These are phyloP conservation scores for Paracanthobrama guichenoti DNA, from an alignment of 2,113 vertebrate genomes.

Conservation along the genomic window DNA sequence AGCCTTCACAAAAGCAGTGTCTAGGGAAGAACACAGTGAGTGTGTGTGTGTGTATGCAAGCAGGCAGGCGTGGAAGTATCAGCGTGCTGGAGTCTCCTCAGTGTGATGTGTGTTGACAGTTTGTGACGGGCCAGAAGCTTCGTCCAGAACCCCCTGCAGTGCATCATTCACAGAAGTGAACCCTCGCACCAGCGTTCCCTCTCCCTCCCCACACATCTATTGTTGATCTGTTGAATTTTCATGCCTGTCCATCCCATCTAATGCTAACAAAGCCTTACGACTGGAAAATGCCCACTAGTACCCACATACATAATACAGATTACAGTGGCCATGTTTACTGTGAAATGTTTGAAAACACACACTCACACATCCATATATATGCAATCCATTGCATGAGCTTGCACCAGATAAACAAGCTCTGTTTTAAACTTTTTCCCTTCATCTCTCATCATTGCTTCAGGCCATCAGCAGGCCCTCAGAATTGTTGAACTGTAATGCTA, in stretches of 20 bases:
- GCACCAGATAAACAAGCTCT: slow-evolving; percentile 1
- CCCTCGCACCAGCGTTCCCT: not conserved
- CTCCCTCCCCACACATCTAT: slow-evolving; percentile 15
- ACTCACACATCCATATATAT: too few species aligned
- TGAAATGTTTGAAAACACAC: not conserved
- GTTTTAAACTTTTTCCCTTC: not conserved
- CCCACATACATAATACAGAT: slow-evolving; percentile 12
- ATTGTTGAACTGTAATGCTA: not conserved
- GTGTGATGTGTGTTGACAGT: slow-evolving; percentile 30
- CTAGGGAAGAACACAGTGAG: not conserved
- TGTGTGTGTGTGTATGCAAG: not conserved
- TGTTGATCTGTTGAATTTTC: slow-evolving; percentile 29
- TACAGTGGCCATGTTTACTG: slow-evolving; percentile 21
- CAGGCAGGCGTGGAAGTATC: slow-evolving; percentile 15
- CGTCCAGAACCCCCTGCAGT: not conserved
- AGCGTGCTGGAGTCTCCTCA: not conserved
- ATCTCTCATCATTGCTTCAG: not conserved
- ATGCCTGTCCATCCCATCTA: slow-evolving; percentile 26
- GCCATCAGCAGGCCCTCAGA: not conserved
- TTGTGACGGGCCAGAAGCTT: slow-evolving; percentile 33
- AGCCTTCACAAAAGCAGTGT: not conserved
- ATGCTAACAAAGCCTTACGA: not conserved
- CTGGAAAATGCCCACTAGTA: not conserved
- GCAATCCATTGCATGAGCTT: not conserved
- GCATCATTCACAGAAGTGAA: not conserved